A percentile compares a stretch with the other conserved stretches of the same genome.
These are phyloP conservation scores for Romanogobio albipinnatus DNA, from an alignment of 2,113 vertebrate species.

Conservation along the genomic window DNA sequence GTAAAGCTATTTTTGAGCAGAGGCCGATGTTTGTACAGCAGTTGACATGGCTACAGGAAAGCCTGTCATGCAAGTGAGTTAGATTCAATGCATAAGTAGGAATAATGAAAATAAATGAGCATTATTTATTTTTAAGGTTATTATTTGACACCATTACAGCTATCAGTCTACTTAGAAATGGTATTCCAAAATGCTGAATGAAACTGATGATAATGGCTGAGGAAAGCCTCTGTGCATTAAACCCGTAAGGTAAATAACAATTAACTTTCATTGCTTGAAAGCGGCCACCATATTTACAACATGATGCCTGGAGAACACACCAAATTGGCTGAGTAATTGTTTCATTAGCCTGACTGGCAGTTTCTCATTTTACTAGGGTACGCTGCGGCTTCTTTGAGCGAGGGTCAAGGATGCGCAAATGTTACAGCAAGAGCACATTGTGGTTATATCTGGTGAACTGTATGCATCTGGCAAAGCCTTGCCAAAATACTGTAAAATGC, in stretches of 20 bases:
- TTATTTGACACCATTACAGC: neutral
- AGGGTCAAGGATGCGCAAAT: neutral
- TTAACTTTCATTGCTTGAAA: conserved; percentile 45
- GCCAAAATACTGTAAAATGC: neutral
- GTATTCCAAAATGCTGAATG: neutral
- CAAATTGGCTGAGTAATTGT: conserved; percentile 51
- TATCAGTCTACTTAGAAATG: neutral
- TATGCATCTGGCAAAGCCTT: neutral
- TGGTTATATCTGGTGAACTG: neutral
- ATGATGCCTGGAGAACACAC: conserved; percentile 35
- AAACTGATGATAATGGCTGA: conserved; percentile 7
- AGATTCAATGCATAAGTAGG: neutral
- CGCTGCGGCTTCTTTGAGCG: neutral
- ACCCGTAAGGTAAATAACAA: conserved; percentile 53
- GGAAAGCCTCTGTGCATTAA: conserved; percentile 25
- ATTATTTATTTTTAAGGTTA: neutral
- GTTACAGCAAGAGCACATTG: neutral
- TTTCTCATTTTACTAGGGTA: conserved; percentile 34
- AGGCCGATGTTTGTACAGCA: neutral
- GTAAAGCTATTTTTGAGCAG: conserved; percentile 1
- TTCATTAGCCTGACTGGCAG: conserved; percentile 33
- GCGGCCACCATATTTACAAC: conserved; percentile 39
- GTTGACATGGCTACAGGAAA: neutral
- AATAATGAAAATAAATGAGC: neutral
- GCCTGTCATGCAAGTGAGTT: neutral